Base-by-base conservation (phyloP, 2,113 vertebrate genomes). In the Psilopogon haemacephalus region DNA sequence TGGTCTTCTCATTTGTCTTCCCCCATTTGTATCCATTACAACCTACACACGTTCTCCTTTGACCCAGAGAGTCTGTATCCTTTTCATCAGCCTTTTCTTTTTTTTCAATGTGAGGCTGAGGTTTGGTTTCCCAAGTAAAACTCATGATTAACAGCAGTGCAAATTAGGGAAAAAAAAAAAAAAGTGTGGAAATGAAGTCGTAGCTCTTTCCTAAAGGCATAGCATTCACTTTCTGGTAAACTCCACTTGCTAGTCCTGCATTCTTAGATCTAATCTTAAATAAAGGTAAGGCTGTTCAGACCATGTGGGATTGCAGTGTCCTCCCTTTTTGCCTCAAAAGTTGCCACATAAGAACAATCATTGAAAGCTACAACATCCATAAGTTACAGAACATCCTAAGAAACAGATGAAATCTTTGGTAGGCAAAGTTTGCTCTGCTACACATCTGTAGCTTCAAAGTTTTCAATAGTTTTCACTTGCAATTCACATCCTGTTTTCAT, bases 401-500 rank as follows among this genome's bases (percentile, higher is more conserved):
- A 56, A 89, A 74, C 11, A 68, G 27, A 60, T 20, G 21, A 78
- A 88, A 62, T 73, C n/a, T 82, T 65, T 15, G 17, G 33, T 46
- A 58, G 2, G 13, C 58, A 54, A 18, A 54, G 40, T 15, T 69
- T 82, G 58, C 42, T 58, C 17, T n/a, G 11, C 42, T 62, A 81
- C 0, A 1, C 8, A 48, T 78, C 8, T 48, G 86, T 2, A 72
- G n/a, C 21, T 78, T 76, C 27, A 56, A 77, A 62, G 8, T 68
- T 81, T 64, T 90, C 73, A 33, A 69, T 42, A 42, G 73, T 19
- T 88, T 93, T 90, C 81, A 84, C 55, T 92, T 65, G 37, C 75
- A 87, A 92, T 56, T 77, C 86, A 76, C 37, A 72, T 73, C 52
- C 67, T 85, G 71, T 65, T 94, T 64, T 78, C 64, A 91, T 80